Percentiles rank a stretch among this genome's conserved stretches.
phyloP scores from a whole-genome alignment of 1,140 invertebrate species.

The Mycetomoellerius zeteki region DNA sequence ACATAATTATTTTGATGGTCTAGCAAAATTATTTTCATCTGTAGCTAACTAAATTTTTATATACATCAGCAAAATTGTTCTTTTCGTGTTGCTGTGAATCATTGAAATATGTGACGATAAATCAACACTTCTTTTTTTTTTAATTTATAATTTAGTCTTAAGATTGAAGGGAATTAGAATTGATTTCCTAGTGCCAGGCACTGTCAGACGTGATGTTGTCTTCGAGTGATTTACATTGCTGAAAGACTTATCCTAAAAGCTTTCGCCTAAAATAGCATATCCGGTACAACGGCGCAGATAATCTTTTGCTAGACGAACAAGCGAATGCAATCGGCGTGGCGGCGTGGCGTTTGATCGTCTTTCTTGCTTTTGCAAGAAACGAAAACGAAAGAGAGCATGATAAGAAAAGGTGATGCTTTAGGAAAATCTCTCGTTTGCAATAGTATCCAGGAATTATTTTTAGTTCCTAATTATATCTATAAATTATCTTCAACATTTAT shows the following conservation, averaged over 20 bases:
- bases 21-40: too few relatives aligned
- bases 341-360: slow-evolving; percentile 50
- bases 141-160: slow-evolving; percentile 1
- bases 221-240: slow-evolving; percentile 31
- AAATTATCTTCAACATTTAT: not conserved
- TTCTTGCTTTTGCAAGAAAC: slow-evolving; percentile 34
- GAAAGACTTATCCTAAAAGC: slow-evolving; percentile 67
- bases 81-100: not conserved
- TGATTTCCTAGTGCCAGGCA: not conserved
- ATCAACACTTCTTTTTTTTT: not conserved
- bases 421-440: not conserved
- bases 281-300: slow-evolving; percentile 54
- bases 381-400: slow-evolving; percentile 36
- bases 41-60: too few relatives aligned
- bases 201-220: not conserved
- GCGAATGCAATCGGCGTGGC: slow-evolving; percentile 4
- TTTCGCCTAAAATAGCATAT: slow-evolving; percentile 68
- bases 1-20: too few relatives aligned
- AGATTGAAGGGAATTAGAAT: not conserved
- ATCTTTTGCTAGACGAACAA: slow-evolving; percentile 50
- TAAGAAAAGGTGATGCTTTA: slow-evolving; percentile 14
- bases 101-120: not conserved
- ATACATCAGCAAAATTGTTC: too few relatives aligned
- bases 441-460: not conserved
- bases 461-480: not conserved